A percentile compares a stretch with the other conserved stretches of the same genome.
These are phyloP conservation scores for Dromiciops gliroides DNA, from an alignment of 2,113 vertebrate genomes.

Conservation along the genomic window DNA sequence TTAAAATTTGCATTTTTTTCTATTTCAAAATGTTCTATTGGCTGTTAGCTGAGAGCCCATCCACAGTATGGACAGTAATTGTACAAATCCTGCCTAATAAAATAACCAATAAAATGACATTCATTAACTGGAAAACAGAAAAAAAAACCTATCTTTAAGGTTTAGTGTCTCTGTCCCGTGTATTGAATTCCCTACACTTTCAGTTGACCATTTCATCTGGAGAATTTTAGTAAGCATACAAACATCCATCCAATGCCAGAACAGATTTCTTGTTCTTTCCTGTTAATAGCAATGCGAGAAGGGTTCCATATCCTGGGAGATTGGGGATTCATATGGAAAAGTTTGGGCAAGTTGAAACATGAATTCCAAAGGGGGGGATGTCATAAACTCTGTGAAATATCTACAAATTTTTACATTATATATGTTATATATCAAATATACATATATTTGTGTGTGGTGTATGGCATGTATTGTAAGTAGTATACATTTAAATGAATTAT, in stretches of 20 bases:
- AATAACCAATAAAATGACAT: not conserved
- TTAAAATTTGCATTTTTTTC: not conserved
- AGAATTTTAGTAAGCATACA: constrained; percentile 1
- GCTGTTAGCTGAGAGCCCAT: not conserved
- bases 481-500: not conserved
- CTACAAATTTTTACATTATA: constrained; percentile 16
- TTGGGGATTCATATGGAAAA: not conserved
- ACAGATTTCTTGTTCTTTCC: not conserved
- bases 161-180: not conserved
- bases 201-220: not conserved
- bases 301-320: not conserved
- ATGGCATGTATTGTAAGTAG: no score
- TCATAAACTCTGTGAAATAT: constrained; percentile 11
- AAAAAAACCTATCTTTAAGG: not conserved
- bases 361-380: not conserved
- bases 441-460: no score
- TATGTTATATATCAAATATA: not conserved
- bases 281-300: not conserved
- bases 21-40: not conserved
- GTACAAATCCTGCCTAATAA: not conserved
- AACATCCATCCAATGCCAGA: not conserved
- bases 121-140: not conserved
- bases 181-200: not conserved
- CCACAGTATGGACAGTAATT: not conserved
- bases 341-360: not conserved